Evolutionary conservation across 2,888 invertebrate species (phyloP).

Genomic region (Dicranocentrus wangi): DNA sequence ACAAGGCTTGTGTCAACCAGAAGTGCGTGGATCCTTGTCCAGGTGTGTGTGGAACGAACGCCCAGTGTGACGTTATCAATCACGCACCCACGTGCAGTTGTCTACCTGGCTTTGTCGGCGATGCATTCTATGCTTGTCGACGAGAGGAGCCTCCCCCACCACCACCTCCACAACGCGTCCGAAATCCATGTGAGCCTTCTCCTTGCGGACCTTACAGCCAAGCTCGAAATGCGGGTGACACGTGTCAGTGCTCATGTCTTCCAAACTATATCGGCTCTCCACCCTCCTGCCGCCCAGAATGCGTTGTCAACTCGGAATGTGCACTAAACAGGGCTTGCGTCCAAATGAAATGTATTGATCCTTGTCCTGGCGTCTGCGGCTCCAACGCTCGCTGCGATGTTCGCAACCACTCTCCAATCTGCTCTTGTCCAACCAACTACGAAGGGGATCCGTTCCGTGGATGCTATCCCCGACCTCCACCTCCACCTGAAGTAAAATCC

Average conservation of each 20-base stretch:
- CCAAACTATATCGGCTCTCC: slow-evolving; percentile 65
- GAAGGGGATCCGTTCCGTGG: slow-evolving; percentile 74
- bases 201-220: slow-evolving; percentile 77
- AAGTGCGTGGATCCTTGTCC: slow-evolving; percentile 76
- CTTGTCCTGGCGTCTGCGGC: slow-evolving; percentile 89
- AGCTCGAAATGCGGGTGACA: slow-evolving; percentile 74
- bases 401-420: slow-evolving; percentile 60
- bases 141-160: slow-evolving; percentile 34
- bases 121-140: slow-evolving; percentile 82
- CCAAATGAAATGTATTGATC: slow-evolving; percentile 88
- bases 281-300: slow-evolving; percentile 67
- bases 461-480: slow-evolving; percentile 75
- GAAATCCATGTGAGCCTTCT: slow-evolving; percentile 72
- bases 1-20: slow-evolving; percentile 74
- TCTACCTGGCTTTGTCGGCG: slow-evolving; percentile 80
- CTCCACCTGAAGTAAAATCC: slow-evolving; percentile 41
- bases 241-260: slow-evolving; percentile 71
- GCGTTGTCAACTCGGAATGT: slow-evolving; percentile 67
- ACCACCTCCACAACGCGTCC: slow-evolving; percentile 75
- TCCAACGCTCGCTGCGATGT: slow-evolving; percentile 74
- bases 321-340: slow-evolving; percentile 54
- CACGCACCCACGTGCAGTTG: slow-evolving; percentile 86
- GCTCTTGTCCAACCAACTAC: slow-evolving; percentile 78
- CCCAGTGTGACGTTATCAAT: slow-evolving; percentile 82
- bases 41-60: slow-evolving; percentile 73